A percentile compares a stretch with the other conserved stretches of the same genome.
phyloP scores from a whole-genome alignment of 2,888 invertebrate genomes.

The Drosophila bunnanda region DNA sequence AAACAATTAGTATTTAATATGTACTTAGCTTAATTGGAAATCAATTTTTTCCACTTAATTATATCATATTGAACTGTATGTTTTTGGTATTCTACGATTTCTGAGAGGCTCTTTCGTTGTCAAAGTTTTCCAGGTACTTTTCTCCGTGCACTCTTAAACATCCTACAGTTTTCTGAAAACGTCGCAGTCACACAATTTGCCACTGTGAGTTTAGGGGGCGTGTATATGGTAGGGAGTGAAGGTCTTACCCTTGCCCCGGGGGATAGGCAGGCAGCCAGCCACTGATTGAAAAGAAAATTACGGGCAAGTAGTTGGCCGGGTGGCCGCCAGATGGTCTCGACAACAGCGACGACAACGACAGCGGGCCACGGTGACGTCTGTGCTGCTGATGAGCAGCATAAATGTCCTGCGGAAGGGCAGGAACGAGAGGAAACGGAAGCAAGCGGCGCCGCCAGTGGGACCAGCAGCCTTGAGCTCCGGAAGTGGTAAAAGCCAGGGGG shows the following conservation, averaged over 20 bases:
- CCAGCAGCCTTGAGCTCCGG: slow-evolving; percentile 59
- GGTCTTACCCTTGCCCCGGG: slow-evolving; percentile 10
- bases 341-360: slow-evolving; percentile 7
- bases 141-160: background rate
- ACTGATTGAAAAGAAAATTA: slow-evolving; percentile 76
- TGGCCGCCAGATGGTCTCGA: slow-evolving; percentile 46
- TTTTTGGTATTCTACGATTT: background rate
- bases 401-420: slow-evolving; percentile 60
- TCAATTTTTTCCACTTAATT: background rate
- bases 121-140: background rate
- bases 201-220: slow-evolving; percentile 43
- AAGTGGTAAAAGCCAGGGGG: slow-evolving; percentile 65
- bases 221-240: background rate
- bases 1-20: no score
- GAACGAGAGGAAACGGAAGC: slow-evolving; percentile 65
- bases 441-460: slow-evolving; percentile 67
- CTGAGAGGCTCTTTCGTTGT: background rate
- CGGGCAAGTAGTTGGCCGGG: slow-evolving; percentile 63
- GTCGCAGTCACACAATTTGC: slow-evolving; percentile 61
- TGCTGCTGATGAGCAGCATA: slow-evolving; percentile 64
- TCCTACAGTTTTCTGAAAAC: slow-evolving; percentile 4
- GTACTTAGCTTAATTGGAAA: background rate
- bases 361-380: slow-evolving; percentile 28
- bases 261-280: slow-evolving; percentile 56
- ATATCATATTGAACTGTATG: no score